Evolutionary conservation across 2,888 invertebrate genomes (phyloP).

Genomic region (Atethmia centrago): DNA sequence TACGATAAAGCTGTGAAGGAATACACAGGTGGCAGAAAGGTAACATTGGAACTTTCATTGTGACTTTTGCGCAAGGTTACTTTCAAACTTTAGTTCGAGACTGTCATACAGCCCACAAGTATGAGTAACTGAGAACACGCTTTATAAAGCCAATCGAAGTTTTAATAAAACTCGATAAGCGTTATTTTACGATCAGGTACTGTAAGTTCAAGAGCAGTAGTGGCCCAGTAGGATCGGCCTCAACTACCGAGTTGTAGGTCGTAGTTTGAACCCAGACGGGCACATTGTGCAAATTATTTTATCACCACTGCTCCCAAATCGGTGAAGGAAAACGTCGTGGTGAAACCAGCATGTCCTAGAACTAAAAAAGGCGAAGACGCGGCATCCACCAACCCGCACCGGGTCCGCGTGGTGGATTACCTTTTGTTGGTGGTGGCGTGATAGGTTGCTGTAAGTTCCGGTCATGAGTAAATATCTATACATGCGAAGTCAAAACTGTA

Average conservation of each 20-base stretch:
- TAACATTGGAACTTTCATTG: conserved; percentile 69
- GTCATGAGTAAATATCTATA: no score
- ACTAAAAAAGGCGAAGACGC: no score
- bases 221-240: no score
- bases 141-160: neutral
- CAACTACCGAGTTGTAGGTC: neutral
- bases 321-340: no score
- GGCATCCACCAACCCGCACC: no score
- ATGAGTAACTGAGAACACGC: neutral
- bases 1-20: conserved; percentile 92
- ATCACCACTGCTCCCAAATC: no score
- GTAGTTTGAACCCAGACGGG: neutral
- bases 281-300: neutral
- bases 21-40: conserved; percentile 94
- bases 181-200: neutral
- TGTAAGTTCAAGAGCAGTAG: neutral
- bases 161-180: neutral
- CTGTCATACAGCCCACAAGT: neutral
- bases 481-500: no score
- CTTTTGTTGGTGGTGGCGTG: no score
- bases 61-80: no score
- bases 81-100: neutral
- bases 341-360: no score
- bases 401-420: no score
- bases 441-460: no score